Evolutionary conservation across 1,140 invertebrate species (phyloP), one percentile per base, ranked within the genome.

Genomic region (Plutomurus gul): DNA sequence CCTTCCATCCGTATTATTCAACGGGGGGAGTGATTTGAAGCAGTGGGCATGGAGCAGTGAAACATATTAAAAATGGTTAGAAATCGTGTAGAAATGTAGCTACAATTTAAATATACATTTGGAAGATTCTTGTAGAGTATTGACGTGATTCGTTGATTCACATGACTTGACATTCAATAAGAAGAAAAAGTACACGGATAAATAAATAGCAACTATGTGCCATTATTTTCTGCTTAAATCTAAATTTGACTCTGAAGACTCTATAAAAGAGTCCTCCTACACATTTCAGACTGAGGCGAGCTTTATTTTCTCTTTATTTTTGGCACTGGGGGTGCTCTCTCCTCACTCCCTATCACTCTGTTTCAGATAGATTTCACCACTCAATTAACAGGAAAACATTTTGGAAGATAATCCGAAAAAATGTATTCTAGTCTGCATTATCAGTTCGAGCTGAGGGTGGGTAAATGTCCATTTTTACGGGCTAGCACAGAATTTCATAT

Each of bases 121-220:
- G 25, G 47, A 1, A 51, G 4, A 20, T 16, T 16, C 43, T 18
- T 47, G 43, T 47, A 60, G 56, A 65, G 27, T 65, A 65, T 65
- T 65, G 27, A 65, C 27, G 30, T 65, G 56, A 65, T 30, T 65
- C 56, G 36, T 65, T 65, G 56, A 65, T 30, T 65, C 56, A 65
- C 56, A 65, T 65, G 56, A 65, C 56, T 65, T 65, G 56, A 65
- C 56, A 65, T 65, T 65, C 56, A 65, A 65, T 30, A 65, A 65
- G 56, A 51, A 22, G 47, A 65, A n/a, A 65, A 65, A 27, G 27
- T 65, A 11, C 36, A 65, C 56, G 56, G 56, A 30, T 30, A 30
- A 65, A 65, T 27, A 65, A 65, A 33, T 65, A 65, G 56, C 56
- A 65, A 30, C 56, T 65, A 65, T 65, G 56, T 65, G 56, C 25